Conservation (phyloP, 2,888 invertebrate genomes). For the Mimachlamys varia region DNA sequence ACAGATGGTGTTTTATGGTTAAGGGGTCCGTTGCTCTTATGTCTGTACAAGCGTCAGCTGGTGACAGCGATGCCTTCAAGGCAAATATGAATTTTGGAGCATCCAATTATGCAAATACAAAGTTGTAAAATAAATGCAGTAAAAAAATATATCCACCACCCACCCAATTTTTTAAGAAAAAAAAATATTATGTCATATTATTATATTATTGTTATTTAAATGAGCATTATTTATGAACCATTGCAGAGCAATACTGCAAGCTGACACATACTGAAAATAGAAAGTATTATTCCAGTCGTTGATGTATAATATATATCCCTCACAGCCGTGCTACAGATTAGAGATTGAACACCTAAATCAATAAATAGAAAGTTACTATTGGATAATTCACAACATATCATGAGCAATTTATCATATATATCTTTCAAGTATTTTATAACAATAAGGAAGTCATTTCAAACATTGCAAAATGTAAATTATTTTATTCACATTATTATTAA, state of each 20-base stretch:
- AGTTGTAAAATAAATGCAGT: neutral
- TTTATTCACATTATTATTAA: no score
- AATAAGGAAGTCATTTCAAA: neutral
- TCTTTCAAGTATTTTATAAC: neutral
- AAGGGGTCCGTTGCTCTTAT: neutral
- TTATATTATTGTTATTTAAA: neutral
- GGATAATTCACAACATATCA: neutral
- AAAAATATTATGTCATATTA: neutral
- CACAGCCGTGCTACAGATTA: neutral
- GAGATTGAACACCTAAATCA: neutral
- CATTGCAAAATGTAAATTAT: neutral
- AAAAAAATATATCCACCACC: neutral
- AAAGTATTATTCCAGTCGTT: neutral
- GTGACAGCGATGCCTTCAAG: neutral
- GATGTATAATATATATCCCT: neutral
- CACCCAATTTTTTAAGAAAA: neutral
- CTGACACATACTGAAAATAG: neutral
- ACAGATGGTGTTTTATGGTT: neutral
- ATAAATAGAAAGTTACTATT: neutral
- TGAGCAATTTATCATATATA: neutral
- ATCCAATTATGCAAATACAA: neutral
- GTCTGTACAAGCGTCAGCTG: neutral
- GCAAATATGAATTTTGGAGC: neutral
- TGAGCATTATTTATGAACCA: neutral
- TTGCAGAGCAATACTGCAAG: neutral